Percentiles rank a stretch among this genome's conserved stretches.
phyloP scores from a whole-genome alignment of 2,888 invertebrate species.

The Athrips mouffetella region DNA sequence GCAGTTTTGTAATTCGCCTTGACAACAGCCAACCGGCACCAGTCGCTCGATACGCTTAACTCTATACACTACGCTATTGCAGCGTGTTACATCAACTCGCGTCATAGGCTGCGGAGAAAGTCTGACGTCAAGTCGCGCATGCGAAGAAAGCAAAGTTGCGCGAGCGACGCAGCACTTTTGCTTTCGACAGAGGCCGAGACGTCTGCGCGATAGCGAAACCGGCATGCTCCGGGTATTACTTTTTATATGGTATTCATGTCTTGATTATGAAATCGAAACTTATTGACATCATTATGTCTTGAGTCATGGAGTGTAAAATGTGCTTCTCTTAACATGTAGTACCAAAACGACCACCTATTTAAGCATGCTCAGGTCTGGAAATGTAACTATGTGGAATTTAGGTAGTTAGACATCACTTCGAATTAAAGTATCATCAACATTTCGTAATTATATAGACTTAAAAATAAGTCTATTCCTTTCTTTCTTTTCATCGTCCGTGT shows the following conservation, averaged over 20 bases:
- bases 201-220: constrained; percentile 75
- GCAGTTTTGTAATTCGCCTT: no score
- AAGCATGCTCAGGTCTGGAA: no score
- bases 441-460: no score
- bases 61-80: constrained; percentile 39
- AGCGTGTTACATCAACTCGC: constrained; percentile 59
- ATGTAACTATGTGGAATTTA: no score
- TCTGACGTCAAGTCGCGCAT: constrained; percentile 66
- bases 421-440: no score
- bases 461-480: no score
- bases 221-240: constrained; percentile 59
- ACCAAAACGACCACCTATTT: no score
- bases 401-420: no score
- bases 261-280: constrained; percentile 67
- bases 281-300: constrained; percentile 65
- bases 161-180: constrained; percentile 62
- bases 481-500: no score
- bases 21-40: no score
- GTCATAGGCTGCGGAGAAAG: constrained; percentile 67
- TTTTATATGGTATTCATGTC: constrained; percentile 68
- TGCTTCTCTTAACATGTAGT: no score
- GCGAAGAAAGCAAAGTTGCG: constrained; percentile 72
- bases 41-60: no score
- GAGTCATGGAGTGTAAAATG: constrained; percentile 43
- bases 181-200: constrained; percentile 67